Percentiles rank a stretch among this genome's conserved stretches.
phyloP scores from a whole-genome alignment of 2,888 invertebrate genomes.

The Synanthedon myopaeformis region DNA sequence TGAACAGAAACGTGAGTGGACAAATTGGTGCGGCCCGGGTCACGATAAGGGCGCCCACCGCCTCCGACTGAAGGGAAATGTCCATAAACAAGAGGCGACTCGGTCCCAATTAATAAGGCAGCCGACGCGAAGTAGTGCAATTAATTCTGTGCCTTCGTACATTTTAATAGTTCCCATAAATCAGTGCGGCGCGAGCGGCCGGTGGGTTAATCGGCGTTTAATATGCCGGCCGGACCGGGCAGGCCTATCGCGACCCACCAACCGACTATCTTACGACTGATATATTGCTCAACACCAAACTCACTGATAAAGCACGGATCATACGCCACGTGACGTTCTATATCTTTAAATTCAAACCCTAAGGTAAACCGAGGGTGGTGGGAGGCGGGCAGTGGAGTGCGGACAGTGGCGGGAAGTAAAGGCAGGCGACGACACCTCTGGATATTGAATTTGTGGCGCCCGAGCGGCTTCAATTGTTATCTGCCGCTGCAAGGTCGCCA shows the following conservation, averaged over 20 bases:
- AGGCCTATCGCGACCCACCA: constrained; percentile 32
- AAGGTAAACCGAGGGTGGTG: constrained; percentile 12
- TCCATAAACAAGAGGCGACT: constrained; percentile 66
- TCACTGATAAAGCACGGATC: constrained; percentile 30
- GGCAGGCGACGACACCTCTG: constrained; percentile 51
- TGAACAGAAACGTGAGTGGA: constrained; percentile 64
- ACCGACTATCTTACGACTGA: constrained; percentile 17
- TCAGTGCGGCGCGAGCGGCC: constrained; percentile 45
- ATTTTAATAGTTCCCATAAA: constrained; percentile 70
- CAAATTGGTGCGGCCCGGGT: constrained; percentile 62
- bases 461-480: constrained; percentile 62
- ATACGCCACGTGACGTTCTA: constrained; percentile 22
- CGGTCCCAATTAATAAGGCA: constrained; percentile 68
- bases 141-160: constrained; percentile 69
- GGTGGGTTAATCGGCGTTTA: constrained; percentile 68
- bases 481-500: constrained; percentile 61
- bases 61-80: constrained; percentile 49
- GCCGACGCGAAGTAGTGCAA: constrained; percentile 64
- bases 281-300: constrained; percentile 21
- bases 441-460: constrained; percentile 66
- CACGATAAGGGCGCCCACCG: constrained; percentile 44
- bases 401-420: constrained; percentile 14
- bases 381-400: constrained; percentile 4
- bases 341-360: constrained; percentile 16
- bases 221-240: constrained; percentile 59